Evolutionary conservation across 2,797 vertebrate genomes (phyloP).

Genomic region (Lepus oiostolus): DNA sequence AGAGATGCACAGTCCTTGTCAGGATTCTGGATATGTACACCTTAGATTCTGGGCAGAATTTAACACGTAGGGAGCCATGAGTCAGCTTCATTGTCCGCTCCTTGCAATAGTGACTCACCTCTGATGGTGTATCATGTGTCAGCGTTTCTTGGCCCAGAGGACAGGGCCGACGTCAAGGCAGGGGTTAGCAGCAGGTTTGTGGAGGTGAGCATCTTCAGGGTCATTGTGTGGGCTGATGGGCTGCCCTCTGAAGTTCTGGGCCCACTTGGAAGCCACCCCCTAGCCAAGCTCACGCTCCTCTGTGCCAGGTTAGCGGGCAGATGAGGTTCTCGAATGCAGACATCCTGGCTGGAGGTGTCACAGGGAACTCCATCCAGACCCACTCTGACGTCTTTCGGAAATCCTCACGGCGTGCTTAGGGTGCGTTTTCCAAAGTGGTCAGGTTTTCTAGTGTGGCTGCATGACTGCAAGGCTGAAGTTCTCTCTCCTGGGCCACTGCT

Average conservation of each 20-base stretch:
- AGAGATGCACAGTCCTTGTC: not conserved
- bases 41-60: not conserved
- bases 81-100: constrained; percentile 39
- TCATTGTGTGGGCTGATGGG: not conserved
- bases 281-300: not conserved
- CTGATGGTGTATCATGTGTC: not conserved
- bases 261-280: not conserved
- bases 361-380: not conserved
- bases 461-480: not conserved
- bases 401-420: not conserved
- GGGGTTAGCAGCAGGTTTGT: not conserved
- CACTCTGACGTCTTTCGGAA: constrained; percentile 6
- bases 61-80: too few species aligned
- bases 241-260: constrained; percentile 37
- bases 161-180: constrained; percentile 8
- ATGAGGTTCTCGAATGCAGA: too few species aligned
- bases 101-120: constrained; percentile 10
- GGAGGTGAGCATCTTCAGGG: constrained; percentile 5
- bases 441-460: constrained; percentile 11
- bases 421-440: not conserved
- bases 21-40: not conserved
- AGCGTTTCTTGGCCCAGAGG: not conserved
- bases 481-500: not conserved
- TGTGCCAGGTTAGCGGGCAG: not conserved
- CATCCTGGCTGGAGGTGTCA: not conserved